phyloP scores from a whole-genome alignment of 2,888 invertebrate species.

The Idaea biselata region DNA sequence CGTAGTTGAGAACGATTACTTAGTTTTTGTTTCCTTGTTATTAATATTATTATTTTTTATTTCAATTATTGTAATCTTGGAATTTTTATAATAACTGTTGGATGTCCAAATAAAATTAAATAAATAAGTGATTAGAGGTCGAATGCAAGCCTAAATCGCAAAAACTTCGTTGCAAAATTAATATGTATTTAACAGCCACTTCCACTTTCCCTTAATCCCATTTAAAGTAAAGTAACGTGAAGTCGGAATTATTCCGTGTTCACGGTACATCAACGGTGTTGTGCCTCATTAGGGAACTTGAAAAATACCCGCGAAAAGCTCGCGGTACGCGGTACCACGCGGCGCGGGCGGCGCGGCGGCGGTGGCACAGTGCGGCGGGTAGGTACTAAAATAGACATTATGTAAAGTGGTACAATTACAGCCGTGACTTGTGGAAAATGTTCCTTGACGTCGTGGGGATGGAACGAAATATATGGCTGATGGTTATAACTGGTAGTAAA shows the following conservation, averaged over 20 bases:
- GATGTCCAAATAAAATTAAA: no score
- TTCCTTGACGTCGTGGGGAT: slow-evolving; percentile 23
- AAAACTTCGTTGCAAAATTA: not conserved
- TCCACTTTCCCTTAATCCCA: not conserved
- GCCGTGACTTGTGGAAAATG: slow-evolving; percentile 63
- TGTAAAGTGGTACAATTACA: slow-evolving; percentile 76
- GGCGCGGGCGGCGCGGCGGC: slow-evolving; percentile 52
- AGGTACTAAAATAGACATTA: slow-evolving; percentile 77
- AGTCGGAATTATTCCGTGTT: not conserved
- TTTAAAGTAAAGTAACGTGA: not conserved
- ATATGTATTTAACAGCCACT: not conserved
- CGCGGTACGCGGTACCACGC: slow-evolving; percentile 70
- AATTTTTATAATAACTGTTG: no score
- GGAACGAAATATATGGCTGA: not conserved
- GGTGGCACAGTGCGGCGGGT: no score
- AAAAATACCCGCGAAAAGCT: not conserved
- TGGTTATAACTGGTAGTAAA: not conserved
- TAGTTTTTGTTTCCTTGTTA: no score
- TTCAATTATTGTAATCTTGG: no score
- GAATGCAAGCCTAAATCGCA: not conserved
- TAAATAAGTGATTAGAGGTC: no score
- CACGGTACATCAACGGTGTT: slow-evolving; percentile 35
- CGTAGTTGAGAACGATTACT: no score
- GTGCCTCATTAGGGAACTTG: slow-evolving; percentile 57
- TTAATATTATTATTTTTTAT: no score